These are phyloP conservation scores for Heliconius himera DNA, from an alignment of 1,140 invertebrate species.

Conservation along the genomic window DNA sequence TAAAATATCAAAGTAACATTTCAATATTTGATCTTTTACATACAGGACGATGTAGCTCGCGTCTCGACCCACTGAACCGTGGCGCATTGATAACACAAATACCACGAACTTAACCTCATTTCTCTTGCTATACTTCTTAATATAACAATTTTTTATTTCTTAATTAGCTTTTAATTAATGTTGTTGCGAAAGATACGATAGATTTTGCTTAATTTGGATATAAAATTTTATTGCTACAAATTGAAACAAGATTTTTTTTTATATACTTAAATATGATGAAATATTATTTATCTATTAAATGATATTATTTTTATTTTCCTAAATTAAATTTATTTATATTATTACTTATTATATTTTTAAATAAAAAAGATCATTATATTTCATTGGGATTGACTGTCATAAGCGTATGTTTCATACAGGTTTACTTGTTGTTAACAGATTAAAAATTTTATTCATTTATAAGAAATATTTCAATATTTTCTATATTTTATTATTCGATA, in stretches of 20 bases:
- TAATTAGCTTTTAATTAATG: neutral
- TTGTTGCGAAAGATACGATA: neutral
- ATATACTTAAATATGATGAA: no score
- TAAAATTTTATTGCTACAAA: neutral
- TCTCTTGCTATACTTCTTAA: constrained; percentile 13
- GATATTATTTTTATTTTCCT: no score
- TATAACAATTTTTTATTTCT: neutral
- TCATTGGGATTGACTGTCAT: no score
- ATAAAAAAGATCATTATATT: no score
- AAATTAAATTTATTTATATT: no score
- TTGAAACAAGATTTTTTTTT: neutral
- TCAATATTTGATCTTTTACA: constrained; percentile 15
- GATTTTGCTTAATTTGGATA: neutral
- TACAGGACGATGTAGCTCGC: neutral
- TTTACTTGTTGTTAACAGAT: no score
- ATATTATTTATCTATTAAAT: no score
- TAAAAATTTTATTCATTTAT: no score
- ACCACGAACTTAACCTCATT: constrained; percentile 37
- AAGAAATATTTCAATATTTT: no score
- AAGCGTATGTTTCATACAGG: no score
- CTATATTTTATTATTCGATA: no score
- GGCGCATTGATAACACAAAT: constrained; percentile 32
- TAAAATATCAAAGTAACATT: constrained; percentile 24
- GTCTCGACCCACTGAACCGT: constrained; percentile 31
- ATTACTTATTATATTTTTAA: no score